phyloP scores from a whole-genome alignment of 37 sponge, comb jelly and placozoan species.

The Axinella damicornis region DNA sequence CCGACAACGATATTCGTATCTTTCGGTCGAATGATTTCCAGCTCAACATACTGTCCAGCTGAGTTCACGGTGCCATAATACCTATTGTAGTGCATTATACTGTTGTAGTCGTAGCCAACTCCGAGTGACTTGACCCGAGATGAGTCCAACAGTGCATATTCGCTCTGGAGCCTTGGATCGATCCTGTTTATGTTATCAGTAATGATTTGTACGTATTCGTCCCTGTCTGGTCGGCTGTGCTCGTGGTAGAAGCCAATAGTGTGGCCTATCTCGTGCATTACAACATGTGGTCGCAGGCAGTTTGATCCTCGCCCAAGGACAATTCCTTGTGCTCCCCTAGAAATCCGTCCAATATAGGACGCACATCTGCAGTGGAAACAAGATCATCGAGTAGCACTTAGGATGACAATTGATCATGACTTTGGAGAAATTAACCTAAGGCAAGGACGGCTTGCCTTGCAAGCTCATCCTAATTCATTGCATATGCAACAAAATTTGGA shows the following conservation, averaged over 20 bases:
- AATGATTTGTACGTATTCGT: slow-evolving; percentile 54
- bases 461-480: too few species aligned
- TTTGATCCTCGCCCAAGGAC: neutral
- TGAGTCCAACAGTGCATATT: neutral
- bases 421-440: too few species aligned
- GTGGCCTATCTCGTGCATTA: slow-evolving; percentile 78
- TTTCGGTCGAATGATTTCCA: slow-evolving; percentile 33
- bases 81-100: slow-evolving; percentile 83
- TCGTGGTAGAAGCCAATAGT: slow-evolving; percentile 81
- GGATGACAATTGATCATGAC: too few species aligned
- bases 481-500: too few species aligned
- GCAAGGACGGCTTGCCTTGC: too few species aligned
- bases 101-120: slow-evolving; percentile 82
- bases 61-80: neutral
- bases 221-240: slow-evolving; percentile 72
- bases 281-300: slow-evolving; percentile 14
- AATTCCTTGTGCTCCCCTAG: slow-evolving; percentile 21
- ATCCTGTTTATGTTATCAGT: slow-evolving; percentile 20
- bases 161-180: neutral
- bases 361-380: slow-evolving; percentile 38
- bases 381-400: too few species aligned
- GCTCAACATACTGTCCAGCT: neutral
- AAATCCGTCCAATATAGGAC: slow-evolving; percentile 49
- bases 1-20: slow-evolving; percentile 68
- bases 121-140: slow-evolving; percentile 61